Percentiles rank a stretch among this genome's conserved stretches.
phyloP scores from a whole-genome alignment of 2,113 vertebrate species.

The Alaudala cheleensis region DNA sequence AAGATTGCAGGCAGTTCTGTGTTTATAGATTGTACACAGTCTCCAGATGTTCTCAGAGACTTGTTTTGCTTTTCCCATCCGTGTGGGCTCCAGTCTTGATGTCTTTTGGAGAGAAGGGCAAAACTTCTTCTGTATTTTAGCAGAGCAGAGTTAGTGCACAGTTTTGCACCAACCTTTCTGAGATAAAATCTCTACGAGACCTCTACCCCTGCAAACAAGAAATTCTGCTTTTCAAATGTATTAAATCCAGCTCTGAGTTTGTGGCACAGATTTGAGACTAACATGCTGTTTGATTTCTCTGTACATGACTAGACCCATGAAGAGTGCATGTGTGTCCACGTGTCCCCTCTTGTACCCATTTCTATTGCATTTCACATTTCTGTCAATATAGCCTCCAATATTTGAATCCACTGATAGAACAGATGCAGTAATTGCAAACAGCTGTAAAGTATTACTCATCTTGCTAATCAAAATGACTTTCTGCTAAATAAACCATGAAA shows the following conservation, averaged over 20 bases:
- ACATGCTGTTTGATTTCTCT: slow-evolving; percentile 56
- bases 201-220: neutral
- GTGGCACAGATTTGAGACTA: slow-evolving; percentile 45
- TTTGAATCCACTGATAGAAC: slow-evolving; percentile 84
- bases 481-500: slow-evolving; percentile 99
- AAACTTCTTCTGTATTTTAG: neutral
- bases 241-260: neutral
- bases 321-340: slow-evolving; percentile 5
- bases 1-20: neutral
- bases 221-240: slow-evolving; percentile 5
- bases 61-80: neutral
- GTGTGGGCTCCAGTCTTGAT: neutral
- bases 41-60: neutral
- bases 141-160: neutral
- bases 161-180: neutral
- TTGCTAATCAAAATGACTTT: slow-evolving; percentile 95
- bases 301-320: slow-evolving; percentile 60
- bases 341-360: slow-evolving; percentile 56
- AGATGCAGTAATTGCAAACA: slow-evolving; percentile 90
- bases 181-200: neutral
- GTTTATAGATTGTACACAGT: neutral
- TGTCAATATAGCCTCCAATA: slow-evolving; percentile 77
- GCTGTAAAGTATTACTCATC: slow-evolving; percentile 92
- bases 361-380: slow-evolving; percentile 65
- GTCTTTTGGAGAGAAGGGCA: neutral